Evolutionary conservation across 2,113 vertebrate species (phyloP), one percentile per base, ranked within the genome.

Genomic region (Clinocottus analis): DNA sequence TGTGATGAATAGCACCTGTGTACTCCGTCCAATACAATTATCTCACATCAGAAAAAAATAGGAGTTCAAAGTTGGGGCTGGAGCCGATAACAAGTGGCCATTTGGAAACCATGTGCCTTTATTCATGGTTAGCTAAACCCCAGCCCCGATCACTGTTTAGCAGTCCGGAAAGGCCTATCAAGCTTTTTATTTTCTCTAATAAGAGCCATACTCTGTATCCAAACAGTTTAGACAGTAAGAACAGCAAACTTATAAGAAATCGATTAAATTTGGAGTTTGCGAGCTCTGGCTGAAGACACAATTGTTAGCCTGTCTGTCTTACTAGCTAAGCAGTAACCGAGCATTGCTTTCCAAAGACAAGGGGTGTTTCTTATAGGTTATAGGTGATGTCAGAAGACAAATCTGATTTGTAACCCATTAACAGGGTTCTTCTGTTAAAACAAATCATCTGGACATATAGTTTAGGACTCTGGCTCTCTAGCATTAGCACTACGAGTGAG

Each of bases 21-120:
- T 68, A 49, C 68, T 35, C 66, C 58, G 62, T 66, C 76, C 75
- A 81, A 76, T 69, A 82, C 70, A 86, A 75, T 88, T 85, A 85
- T 70, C 70, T 77, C 58, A 82, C 65, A 77, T 79, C 47, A 78
- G 64, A 76, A 53, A 61, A 39, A 14, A 82, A 76, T 16, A 58
- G 19, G 47, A 78, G 82, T 55, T 23, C 10, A 3, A 12, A 23
- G n/a, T 53, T 53, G 7, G 17, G 16, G 33, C 16, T 19, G 45
- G 17, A 17, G 19, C 47, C 47, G 1, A n/a, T 7, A 9, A 51
- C 19, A 21, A 21, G 47, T 51, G 47, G 47, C 47, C 47, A n/a
- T 51, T 33, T 33, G 33, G 33, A 33, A 33, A 33, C 33, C n/a
- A n/a, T n/a, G n/a, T n/a, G n/a, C n/a, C n/a, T 3, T 55, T 55